Percentiles rank a stretch among this genome's conserved stretches.
phyloP scores from a whole-genome alignment of 2,797 vertebrate species.

The Anolis apletophallus region DNA sequence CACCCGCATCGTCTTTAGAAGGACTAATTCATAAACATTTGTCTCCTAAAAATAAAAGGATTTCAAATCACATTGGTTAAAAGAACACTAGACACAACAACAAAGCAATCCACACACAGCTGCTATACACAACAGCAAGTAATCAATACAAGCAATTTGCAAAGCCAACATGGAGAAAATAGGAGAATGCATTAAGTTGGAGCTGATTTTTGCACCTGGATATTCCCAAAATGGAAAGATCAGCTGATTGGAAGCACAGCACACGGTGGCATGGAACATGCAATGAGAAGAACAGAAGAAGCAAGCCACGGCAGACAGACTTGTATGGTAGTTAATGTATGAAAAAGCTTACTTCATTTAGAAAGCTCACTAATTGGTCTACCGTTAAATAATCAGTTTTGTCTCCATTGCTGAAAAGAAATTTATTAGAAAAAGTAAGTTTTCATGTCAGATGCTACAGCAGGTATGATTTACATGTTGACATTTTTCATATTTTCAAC shows the following conservation, averaged over 20 bases:
- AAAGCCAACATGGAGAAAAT: slow-evolving; percentile 74
- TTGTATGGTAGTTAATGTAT: slow-evolving; percentile 92
- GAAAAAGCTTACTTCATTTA: slow-evolving; percentile 99
- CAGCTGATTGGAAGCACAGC: slow-evolving; percentile 73
- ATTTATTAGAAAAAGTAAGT: slow-evolving; percentile 94
- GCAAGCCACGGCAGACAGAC: slow-evolving; percentile 89
- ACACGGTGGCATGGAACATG: slow-evolving; percentile 74
- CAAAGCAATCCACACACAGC: slow-evolving; percentile 54
- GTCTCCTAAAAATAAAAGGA: slow-evolving; percentile 50
- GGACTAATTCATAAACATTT: slow-evolving; percentile 22
- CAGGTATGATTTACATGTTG: slow-evolving; percentile 84
- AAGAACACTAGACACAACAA: slow-evolving; percentile 36
- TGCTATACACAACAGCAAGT: slow-evolving; percentile 62
- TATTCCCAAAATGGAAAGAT: slow-evolving; percentile 76
- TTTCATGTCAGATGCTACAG: slow-evolving; percentile 80
- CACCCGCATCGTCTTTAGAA: slow-evolving; percentile 42
- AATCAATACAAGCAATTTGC: slow-evolving; percentile 69
- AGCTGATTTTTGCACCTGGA: slow-evolving; percentile 81
- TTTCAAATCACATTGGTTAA: slow-evolving; percentile 53
- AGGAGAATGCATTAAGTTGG: slow-evolving; percentile 53
- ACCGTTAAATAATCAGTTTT: slow-evolving; percentile 99
- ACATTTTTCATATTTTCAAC: slow-evolving; percentile 74
- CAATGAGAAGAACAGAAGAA: slow-evolving; percentile 76
- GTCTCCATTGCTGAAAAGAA: slow-evolving; percentile 99
- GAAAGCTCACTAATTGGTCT: slow-evolving; percentile 99